Conservation (phyloP, 2,797 vertebrate genomes). For the Alcedo quadribrachys region DNA sequence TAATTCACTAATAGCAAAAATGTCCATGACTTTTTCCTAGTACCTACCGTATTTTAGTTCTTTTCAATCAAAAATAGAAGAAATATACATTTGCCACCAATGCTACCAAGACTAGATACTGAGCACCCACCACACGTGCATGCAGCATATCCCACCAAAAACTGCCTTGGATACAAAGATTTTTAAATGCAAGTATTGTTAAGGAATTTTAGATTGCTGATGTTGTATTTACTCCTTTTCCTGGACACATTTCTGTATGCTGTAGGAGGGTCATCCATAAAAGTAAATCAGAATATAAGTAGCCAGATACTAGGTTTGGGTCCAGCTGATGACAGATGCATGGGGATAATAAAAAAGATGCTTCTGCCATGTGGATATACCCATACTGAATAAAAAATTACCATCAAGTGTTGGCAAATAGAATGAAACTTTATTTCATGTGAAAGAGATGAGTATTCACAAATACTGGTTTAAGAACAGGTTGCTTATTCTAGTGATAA, state of each 20-base stretch:
- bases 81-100: neutral
- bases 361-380: neutral
- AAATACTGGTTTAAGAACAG: neutral
- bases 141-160: neutral
- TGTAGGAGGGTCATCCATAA: neutral
- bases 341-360: neutral
- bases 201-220: neutral
- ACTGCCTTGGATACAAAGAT: neutral
- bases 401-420: neutral
- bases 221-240: neutral
- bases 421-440: neutral
- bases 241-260: neutral
- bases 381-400: neutral
- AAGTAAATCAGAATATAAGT: neutral
- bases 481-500: neutral
- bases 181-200: neutral
- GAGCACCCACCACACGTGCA: neutral
- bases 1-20: neutral
- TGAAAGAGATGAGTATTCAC: neutral
- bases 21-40: neutral
- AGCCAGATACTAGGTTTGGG: neutral
- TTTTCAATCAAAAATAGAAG: neutral
- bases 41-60: neutral
- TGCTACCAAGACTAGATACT: neutral
- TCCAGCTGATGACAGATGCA: neutral